Evolutionary conservation across 2,797 vertebrate species (phyloP).

Genomic region (Potorous gilbertii): DNA sequence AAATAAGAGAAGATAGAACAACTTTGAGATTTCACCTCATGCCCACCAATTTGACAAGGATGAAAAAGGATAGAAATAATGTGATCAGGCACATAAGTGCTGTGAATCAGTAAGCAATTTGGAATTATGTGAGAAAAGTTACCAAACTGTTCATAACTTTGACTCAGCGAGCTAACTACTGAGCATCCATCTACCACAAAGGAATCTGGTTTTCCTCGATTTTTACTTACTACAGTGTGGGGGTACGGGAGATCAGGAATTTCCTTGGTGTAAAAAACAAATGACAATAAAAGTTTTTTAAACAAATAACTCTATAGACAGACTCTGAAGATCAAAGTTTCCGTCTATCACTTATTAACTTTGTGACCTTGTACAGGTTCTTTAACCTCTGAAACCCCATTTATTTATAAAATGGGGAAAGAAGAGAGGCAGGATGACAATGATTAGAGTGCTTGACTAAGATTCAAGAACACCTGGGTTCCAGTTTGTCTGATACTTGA

Average conservation of each 20-base stretch:
- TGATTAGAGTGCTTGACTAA: background rate
- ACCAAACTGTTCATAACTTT: too few relatives aligned
- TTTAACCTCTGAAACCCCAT: background rate
- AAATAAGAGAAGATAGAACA: too few relatives aligned
- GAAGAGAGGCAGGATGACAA: background rate
- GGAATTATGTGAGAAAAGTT: too few relatives aligned
- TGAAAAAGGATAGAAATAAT: too few relatives aligned
- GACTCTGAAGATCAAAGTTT: background rate
- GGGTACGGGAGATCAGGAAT: background rate
- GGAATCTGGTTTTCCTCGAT: too few relatives aligned
- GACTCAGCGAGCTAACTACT: too few relatives aligned
- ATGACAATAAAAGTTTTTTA: background rate
- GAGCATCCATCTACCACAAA: too few relatives aligned
- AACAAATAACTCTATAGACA: background rate
- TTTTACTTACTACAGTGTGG: too few relatives aligned
- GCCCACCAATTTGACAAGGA: too few relatives aligned
- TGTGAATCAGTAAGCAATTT: too few relatives aligned
- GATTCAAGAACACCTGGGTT: background rate
- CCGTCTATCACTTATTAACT: background rate
- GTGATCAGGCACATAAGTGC: too few relatives aligned
- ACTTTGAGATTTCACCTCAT: too few relatives aligned
- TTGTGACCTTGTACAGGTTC: background rate
- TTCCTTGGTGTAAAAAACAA: background rate
- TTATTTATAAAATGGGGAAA: background rate
- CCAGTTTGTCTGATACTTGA: background rate